Percentiles rank a stretch among this genome's conserved stretches.
Evolutionary conservation across 2,888 invertebrate species (phyloP).

Genomic region (Parochlus steinenii): DNA sequence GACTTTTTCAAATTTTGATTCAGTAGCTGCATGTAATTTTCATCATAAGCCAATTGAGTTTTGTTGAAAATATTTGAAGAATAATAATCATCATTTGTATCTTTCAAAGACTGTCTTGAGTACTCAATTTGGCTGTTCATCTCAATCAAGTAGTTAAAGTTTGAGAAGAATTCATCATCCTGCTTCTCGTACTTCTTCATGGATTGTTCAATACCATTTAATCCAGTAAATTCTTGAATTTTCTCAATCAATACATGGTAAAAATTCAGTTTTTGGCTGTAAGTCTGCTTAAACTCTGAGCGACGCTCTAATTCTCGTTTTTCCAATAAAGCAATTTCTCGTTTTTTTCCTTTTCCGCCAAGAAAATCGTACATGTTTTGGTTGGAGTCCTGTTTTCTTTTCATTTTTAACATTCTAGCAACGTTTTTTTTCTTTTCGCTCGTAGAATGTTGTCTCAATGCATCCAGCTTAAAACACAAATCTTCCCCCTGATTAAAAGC

Average conservation of each 20-base stretch:
- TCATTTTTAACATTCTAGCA: slow-evolving; percentile 24
- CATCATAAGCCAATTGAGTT: no score
- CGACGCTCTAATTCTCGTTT: slow-evolving; percentile 26
- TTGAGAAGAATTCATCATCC: slow-evolving; percentile 28
- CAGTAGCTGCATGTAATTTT: no score
- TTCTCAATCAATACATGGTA: slow-evolving; percentile 23
- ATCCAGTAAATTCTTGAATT: slow-evolving; percentile 14
- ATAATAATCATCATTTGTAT: slow-evolving; percentile 10
- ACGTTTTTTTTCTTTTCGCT: slow-evolving; percentile 15
- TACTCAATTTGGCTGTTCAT: slow-evolving; percentile 27
- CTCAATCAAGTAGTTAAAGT: slow-evolving; percentile 28
- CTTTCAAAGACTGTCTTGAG: slow-evolving; percentile 23
- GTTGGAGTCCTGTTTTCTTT: slow-evolving; percentile 23
- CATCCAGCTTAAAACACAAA: slow-evolving; percentile 25
- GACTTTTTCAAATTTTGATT: no score
- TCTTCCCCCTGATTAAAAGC: slow-evolving; percentile 26
- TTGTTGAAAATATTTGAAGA: neutral
- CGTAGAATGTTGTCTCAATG: slow-evolving; percentile 20
- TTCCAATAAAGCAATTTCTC: slow-evolving; percentile 22
- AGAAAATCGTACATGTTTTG: slow-evolving; percentile 22
- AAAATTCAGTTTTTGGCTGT: slow-evolving; percentile 23
- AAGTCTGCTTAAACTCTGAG: slow-evolving; percentile 21
- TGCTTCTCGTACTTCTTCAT: slow-evolving; percentile 27
- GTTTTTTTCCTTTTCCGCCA: slow-evolving; percentile 20
- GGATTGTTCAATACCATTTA: slow-evolving; percentile 20